Evolutionary conservation across 2,888 invertebrate genomes (phyloP), one percentile per base, ranked within the genome.

Genomic region (Electrophaes corylata): DNA sequence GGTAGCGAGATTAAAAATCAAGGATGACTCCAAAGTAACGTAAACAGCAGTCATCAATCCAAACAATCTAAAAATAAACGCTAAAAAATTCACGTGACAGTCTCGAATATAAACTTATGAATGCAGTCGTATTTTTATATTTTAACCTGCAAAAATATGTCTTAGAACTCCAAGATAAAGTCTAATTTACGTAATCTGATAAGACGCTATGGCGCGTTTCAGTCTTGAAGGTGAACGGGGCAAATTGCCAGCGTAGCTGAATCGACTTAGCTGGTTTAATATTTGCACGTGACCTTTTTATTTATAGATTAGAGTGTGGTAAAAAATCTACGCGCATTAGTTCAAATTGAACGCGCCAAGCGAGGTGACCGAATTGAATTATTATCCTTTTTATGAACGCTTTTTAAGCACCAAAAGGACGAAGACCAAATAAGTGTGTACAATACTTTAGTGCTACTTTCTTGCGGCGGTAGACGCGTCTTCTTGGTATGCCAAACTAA

Each of bases 181-280:
- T 23, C 19, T n/a, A 54, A 50, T 48, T 62, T 57, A 47, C 33
- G 45, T 41, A 37, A 37, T 35, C 35, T 6, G 40, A 51, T 53
- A 26, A 39, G 1, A 29, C 19, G 5, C 35, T 14, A 44, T 56
- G 16, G 23, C 14, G 45, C 56, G 51, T 48, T 60, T 52, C 14
- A 43, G 43, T 41, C 6, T 53, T 45, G 41, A 41, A 58, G 35
- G 47, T 44, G 33, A 57, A 41, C 37, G 33, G 44, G 60, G 51
- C 54, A 33, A 8, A 35, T 11, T 52, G 60, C 55, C 60, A 63
- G 23, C 20, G 14, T 18, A 59, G 59, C 54, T 59, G 29, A 46
- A 35, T 29, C 11, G 18, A 52, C 1, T 49, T 14, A 26, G 52
- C 48, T 58, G 23, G 48, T 33, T 14, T 4, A n/a, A 14, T 53